Base-by-base conservation (phyloP, 2,888 invertebrate species). In the Aelia acuminata region DNA sequence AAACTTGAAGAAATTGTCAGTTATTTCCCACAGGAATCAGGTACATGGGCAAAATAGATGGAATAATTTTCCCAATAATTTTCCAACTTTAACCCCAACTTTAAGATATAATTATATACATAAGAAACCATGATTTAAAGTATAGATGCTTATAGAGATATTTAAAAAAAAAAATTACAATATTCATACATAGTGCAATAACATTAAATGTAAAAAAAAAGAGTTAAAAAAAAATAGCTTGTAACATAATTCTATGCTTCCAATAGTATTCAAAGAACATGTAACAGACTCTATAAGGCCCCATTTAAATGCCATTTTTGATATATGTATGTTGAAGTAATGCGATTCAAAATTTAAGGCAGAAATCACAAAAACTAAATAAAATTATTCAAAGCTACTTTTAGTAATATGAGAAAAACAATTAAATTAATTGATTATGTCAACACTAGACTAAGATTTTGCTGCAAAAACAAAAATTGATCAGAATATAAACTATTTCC, bases 301-400 rank as follows among this genome's bases (percentile, higher is more conserved):
- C 80, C 80, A 80, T 80, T 80, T 80, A 80, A 80, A 80, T 80
- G 80, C 80, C 80, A 47, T 43, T 43, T 80, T 80, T 43, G 43
- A 47, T 80, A 80, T 43, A 80, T 43, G 80, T 80, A 80, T 39
- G 18, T 70, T 70, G 35, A 31, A 70, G 63, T 70, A 70, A 70
- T 22, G 5, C 35, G 63, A 70, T 70, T 70, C 8, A 70, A 70
- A 80, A n/a, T 80, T 39, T 80, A 80, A 80, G 80, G 80, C 80
- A 80, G n/a, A 43, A 80, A 80, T 80, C 8, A 80, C 43, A 80
- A 35, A 70, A 70, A 43, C 15, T 70, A 70, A 70, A 70, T 31
- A 35, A 70, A 70, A 70, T 20, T 5, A 70, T 1, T 70, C 35
- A 8, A n/a, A 35, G 1, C 63, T 70, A 70, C 31, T 70, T 70